These are phyloP conservation scores for Baryphthengus martii DNA, from an alignment of 2,113 vertebrate species.

Conservation along the genomic window DNA sequence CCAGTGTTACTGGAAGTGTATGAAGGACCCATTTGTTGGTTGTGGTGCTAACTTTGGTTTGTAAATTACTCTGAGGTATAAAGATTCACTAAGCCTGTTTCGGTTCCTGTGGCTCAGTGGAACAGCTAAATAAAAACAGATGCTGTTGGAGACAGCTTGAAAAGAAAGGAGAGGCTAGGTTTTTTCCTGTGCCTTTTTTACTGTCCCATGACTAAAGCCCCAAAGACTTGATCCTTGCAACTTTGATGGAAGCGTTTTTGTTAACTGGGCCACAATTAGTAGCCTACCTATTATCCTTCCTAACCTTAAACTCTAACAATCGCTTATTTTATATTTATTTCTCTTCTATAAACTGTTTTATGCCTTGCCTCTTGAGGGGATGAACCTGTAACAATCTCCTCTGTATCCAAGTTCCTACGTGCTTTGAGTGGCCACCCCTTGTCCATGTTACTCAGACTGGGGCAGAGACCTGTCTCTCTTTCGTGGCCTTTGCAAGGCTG, in stretches of 20 bases:
- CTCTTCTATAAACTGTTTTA: neutral
- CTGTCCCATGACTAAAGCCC: neutral
- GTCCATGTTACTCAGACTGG: neutral
- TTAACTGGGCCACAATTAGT: neutral
- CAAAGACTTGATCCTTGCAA: neutral
- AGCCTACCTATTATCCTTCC: neutral
- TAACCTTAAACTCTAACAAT: neutral
- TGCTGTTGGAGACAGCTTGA: neutral
- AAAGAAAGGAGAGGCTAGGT: neutral
- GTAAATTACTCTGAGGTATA: neutral
- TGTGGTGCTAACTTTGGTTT: slow-evolving; percentile 25
- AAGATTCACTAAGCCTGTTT: neutral
- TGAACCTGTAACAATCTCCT: neutral
- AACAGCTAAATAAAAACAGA: neutral
- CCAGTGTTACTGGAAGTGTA: slow-evolving; percentile 21
- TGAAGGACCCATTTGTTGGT: slow-evolving; percentile 11
- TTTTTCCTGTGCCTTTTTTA: neutral
- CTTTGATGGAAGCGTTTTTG: neutral
- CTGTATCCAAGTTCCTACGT: neutral
- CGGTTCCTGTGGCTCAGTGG: neutral
- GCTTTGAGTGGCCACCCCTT: neutral
- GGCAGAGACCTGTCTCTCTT: neutral
- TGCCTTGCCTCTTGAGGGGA: neutral
- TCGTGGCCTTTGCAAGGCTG: neutral
- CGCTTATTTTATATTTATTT: neutral